Conservation (phyloP, 2,888 invertebrate genomes). For the Aspidapion aeneum region DNA sequence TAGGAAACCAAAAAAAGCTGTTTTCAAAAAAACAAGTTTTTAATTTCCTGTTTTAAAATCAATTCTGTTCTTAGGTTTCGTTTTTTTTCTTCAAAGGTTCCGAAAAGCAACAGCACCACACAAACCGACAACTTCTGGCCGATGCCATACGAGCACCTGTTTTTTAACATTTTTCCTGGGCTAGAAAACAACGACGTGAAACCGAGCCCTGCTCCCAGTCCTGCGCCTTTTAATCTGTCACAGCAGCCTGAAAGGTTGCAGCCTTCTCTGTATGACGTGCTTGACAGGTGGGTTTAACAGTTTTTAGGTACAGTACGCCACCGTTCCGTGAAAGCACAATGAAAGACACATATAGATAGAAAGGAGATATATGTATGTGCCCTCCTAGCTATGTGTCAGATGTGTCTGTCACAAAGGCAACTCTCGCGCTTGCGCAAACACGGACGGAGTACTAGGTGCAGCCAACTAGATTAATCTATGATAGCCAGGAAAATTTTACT, state of each 20-base stretch:
- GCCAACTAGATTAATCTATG: too few species aligned
- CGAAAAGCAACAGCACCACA: slow-evolving; percentile 39
- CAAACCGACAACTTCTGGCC: slow-evolving; percentile 73
- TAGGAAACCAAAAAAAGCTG: too few species aligned
- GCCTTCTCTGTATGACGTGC: slow-evolving; percentile 56
- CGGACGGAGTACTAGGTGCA: too few species aligned
- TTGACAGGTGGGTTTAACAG: slow-evolving; percentile 56
- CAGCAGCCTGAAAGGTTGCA: slow-evolving; percentile 34
- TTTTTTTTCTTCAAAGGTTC: too few species aligned
- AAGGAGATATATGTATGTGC: too few species aligned
- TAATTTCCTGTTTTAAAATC: not conserved
- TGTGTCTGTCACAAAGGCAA: too few species aligned
- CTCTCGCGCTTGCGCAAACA: too few species aligned
- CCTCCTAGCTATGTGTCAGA: too few species aligned
- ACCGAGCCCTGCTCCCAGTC: slow-evolving; percentile 43
- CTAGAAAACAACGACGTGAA: slow-evolving; percentile 37
- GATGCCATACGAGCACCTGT: slow-evolving; percentile 69
- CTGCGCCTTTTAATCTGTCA: slow-evolving; percentile 38
- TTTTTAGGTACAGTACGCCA: not conserved
- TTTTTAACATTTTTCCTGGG: slow-evolving; percentile 63
- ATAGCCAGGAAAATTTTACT: too few species aligned
- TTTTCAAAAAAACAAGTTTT: too few species aligned
- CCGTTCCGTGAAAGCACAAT: too few species aligned
- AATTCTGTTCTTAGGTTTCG: not conserved
- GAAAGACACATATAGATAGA: too few species aligned